Base-by-base conservation (phyloP, 2,888 invertebrate genomes). In the Nemapogon koenigi region DNA sequence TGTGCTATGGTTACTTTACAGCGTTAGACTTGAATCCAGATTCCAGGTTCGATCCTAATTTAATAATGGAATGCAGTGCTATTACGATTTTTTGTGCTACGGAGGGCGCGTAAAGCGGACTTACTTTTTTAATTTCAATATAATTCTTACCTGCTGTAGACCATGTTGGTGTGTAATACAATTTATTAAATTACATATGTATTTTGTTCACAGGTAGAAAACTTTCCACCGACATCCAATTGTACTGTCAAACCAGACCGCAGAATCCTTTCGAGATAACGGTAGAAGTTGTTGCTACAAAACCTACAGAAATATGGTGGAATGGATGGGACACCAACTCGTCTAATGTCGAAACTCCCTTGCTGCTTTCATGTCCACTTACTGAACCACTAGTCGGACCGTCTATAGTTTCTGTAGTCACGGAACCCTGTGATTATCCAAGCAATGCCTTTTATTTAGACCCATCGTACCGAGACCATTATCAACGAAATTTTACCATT, bases 351-450 rank as follows among this genome's bases (percentile, higher is more conserved):
- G 67, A 78, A 50, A 83, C 83, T 39, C 86, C 87, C 1, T 62
- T 84, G 27, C 67, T 88, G 27, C 63, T 87, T 15, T 85, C 86
- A 1, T 88, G 88, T 55, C 83, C 83, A 42, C 53, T 86, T 43
- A 81, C 83, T n/a, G 65, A 65, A 40, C 55, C 72, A 18, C 53
- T 71, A 13, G 50, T 51, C 26, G 52, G 55, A n/a, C 62, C 71
- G 11, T 62, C 66, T 17, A 50, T 67, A 2, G 69, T 84, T 7
- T 79, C 82, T 7, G 50, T 85, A 19, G 79, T 80, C 15, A 70
- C 63, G 19, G 58, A 73, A 38, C 79, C 83, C 1, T 85, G 85
- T 46, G 57, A 70, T 43, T 53, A 70, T 45, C 70, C 75, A 3
- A 57, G 56, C 3, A 81, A 78, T 44, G 68, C 66, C 15, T 67